phyloP scores from a whole-genome alignment of 2,113 vertebrate genomes.

The Proterorhinus semilunaris region DNA sequence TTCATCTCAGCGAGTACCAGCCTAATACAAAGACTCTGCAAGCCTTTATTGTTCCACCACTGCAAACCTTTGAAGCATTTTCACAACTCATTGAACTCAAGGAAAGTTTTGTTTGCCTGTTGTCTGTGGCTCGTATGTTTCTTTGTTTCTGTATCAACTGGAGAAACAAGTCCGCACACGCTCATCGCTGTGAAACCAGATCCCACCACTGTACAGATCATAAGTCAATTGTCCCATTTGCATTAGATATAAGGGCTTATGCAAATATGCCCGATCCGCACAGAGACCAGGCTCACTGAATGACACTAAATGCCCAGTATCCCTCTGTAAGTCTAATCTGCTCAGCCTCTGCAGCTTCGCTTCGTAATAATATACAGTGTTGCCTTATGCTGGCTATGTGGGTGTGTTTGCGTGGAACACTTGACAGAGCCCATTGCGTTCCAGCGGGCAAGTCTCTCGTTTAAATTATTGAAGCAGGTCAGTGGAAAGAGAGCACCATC shows the following conservation, averaged over 20 bases:
- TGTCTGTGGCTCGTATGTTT: not conserved
- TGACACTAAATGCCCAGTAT: not conserved
- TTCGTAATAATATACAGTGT: conserved; percentile 5
- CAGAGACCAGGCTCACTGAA: not conserved
- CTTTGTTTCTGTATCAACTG: not conserved
- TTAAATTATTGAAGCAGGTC: conserved; percentile 68
- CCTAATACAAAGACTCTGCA: not conserved
- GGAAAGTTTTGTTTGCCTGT: not conserved
- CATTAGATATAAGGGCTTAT: not conserved
- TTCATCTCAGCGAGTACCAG: conserved; percentile 1
- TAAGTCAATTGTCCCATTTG: not conserved
- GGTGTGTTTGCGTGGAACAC: conserved; percentile 12
- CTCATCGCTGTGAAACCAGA: not conserved
- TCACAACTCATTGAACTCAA: not conserved
- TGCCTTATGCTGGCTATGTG: not conserved
- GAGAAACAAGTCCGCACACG: not conserved
- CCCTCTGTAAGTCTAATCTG: conserved; percentile 16
- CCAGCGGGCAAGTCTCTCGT: conserved; percentile 42
- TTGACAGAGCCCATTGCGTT: conserved; percentile 38
- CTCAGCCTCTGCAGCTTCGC: not conserved
- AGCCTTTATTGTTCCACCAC: conserved; percentile 4
- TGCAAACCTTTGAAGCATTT: conserved; percentile 3
- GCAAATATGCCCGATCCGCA: not conserved
- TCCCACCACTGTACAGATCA: not conserved
- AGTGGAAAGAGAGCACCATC: conserved; percentile 42